Conservation (phyloP, 2,888 invertebrate species). For the Pheosia gnoma region DNA sequence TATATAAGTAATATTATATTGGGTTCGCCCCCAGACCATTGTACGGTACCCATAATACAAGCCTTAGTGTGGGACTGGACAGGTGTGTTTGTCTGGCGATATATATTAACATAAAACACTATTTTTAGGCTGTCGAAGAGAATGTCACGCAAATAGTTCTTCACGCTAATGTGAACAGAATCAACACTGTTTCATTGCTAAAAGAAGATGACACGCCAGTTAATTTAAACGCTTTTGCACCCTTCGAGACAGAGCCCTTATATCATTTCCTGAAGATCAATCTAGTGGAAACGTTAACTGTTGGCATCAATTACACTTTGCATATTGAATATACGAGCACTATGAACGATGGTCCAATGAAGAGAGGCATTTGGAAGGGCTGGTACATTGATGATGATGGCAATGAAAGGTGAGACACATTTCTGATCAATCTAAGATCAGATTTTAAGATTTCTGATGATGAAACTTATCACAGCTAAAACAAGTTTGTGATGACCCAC, state of each 20-base stretch:
- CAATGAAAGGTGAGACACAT: constrained; percentile 56
- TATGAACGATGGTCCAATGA: constrained; percentile 81
- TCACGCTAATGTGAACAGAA: constrained; percentile 75
- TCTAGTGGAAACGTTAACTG: constrained; percentile 49
- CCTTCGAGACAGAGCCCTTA: constrained; percentile 53
- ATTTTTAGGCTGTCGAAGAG: constrained; percentile 58
- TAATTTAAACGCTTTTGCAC: constrained; percentile 27
- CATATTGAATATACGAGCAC: constrained; percentile 73
- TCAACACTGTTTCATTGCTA: constrained; percentile 48
- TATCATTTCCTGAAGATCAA: constrained; percentile 76
- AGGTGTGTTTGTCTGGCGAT: no score
- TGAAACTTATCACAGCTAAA: no score
- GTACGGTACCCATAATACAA: no score
- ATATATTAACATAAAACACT: background rate
- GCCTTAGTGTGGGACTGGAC: no score
- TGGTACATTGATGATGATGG: constrained; percentile 66
- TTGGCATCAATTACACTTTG: constrained; percentile 65
- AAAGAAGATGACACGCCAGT: constrained; percentile 34
- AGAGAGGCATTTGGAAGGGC: constrained; percentile 76
- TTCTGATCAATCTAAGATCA: background rate
- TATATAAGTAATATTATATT: no score
- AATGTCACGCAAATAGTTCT: constrained; percentile 69
- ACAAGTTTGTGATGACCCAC: no score
- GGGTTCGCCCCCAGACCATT: no score
- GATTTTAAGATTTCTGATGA: no score